Percentiles rank a stretch among this genome's conserved stretches.
These are phyloP conservation scores for Dyspetes luteomarginatus DNA, from an alignment of 2,888 invertebrate species.

Conservation along the genomic window DNA sequence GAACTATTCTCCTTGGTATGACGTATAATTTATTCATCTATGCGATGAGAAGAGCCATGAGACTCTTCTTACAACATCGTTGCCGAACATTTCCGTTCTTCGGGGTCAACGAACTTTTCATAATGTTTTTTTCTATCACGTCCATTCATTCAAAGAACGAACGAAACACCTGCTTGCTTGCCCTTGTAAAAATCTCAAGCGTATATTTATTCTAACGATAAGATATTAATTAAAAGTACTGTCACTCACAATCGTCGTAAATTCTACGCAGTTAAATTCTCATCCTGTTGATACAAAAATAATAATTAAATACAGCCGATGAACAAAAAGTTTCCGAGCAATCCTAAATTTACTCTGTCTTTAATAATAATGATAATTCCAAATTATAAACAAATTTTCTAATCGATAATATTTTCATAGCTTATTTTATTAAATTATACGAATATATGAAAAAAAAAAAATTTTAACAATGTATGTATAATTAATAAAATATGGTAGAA, in stretches of 20 bases:
- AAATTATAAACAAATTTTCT: too few relatives aligned
- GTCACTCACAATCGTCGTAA: background rate
- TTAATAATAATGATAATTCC: too few relatives aligned
- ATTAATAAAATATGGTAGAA: too few relatives aligned
- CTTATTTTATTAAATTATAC: too few relatives aligned
- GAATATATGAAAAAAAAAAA: too few relatives aligned
- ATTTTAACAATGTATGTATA: too few relatives aligned
- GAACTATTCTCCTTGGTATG: background rate
- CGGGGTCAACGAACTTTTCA: conserved; percentile 17
- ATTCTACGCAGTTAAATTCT: background rate
- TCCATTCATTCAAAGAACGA: background rate
- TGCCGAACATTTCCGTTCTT: background rate
- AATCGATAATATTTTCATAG: too few relatives aligned
- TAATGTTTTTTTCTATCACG: background rate
- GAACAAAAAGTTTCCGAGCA: too few relatives aligned
- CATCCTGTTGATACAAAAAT: too few relatives aligned
- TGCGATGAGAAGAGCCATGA: background rate
- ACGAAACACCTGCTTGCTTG: background rate
- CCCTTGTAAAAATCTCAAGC: background rate
- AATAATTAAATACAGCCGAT: too few relatives aligned
- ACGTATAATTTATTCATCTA: background rate
- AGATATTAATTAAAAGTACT: background rate
- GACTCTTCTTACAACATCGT: too few relatives aligned
- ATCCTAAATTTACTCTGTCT: too few relatives aligned
- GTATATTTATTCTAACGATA: background rate